Evolutionary conservation across 2,888 invertebrate genomes (phyloP), one percentile per base, ranked within the genome.

Genomic region (Carpatolechia fugitivella): DNA sequence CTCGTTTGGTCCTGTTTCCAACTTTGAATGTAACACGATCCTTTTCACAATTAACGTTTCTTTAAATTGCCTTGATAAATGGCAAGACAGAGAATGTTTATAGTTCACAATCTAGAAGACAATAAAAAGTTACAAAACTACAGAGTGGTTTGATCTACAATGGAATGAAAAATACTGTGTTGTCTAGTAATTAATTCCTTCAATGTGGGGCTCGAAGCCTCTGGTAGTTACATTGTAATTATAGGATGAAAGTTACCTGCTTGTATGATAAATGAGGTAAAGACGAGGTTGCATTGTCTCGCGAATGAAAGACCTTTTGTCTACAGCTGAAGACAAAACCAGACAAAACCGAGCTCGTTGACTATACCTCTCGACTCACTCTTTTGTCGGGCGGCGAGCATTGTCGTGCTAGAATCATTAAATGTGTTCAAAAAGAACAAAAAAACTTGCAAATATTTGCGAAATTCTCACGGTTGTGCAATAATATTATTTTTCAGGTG

Each of bases 221-320:
- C 64, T 67, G 66, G 69, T 63, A 74, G 76, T 76, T 78, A 83
- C 86, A 80, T 85, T 85, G 84, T 88, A 87, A 88, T 88, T 85
- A 88, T 82, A 80, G 81, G 81, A 85, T 87, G 88, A 88, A 86
- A 88, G 88, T 89, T 82, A 83, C 85, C 82, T 85, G 85, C 74
- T 79, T 82, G 80, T 81, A 85, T 89, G 88, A 90, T 87, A 86
- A 89, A 90, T 88, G 89, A 90, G 77, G 80, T 82, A 80, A 80
- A 83, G 83, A 82, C 81, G 80, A 77, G 72, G 63, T 76, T 62
- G 76, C 76, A 86, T 89, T 89, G 88, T 89, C 76, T 78, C 70
- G 71, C 67, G 75, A 74, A 82, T 88, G 82, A 89, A 89, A 88
- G 86, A 79, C 66, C 85, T 81, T 87, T 90, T 89, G 89, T 89